Conservation (phyloP, 1,140 invertebrate species). For the Ridgeia piscesae region DNA sequence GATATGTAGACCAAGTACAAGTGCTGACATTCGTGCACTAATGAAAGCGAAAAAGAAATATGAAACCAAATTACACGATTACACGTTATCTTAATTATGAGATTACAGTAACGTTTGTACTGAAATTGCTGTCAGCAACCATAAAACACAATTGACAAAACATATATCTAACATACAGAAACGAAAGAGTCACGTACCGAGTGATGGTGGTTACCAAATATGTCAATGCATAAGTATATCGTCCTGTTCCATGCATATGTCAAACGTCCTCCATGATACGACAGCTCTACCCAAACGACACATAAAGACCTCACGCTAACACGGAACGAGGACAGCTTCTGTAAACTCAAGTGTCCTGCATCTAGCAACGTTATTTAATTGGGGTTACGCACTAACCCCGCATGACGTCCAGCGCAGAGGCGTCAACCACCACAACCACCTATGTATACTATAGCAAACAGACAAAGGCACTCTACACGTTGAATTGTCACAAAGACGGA, state of each 20-base stretch:
- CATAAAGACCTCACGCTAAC: background rate
- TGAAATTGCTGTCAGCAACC: background rate
- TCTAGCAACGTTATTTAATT: background rate
- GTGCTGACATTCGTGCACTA: too few relatives aligned
- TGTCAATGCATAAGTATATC: background rate
- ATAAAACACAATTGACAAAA: background rate
- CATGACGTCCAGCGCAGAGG: background rate
- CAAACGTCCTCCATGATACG: background rate
- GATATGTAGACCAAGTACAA: background rate
- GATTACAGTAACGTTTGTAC: background rate
- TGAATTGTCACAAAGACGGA: background rate
- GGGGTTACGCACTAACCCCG: background rate
- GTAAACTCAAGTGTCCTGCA: background rate
- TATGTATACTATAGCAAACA: background rate
- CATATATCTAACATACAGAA: background rate
- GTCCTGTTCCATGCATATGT: background rate
- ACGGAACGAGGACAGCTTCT: background rate
- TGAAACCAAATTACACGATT: background rate
- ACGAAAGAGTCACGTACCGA: background rate
- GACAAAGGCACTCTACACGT: background rate
- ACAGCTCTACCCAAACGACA: background rate
- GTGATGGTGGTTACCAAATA: background rate
- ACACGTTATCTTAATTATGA: background rate
- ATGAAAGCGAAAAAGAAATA: background rate
- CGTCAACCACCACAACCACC: background rate